These are phyloP conservation scores for Pristionchus pacificus DNA, from an alignment of 1,140 invertebrate genomes.

Conservation along the genomic window DNA sequence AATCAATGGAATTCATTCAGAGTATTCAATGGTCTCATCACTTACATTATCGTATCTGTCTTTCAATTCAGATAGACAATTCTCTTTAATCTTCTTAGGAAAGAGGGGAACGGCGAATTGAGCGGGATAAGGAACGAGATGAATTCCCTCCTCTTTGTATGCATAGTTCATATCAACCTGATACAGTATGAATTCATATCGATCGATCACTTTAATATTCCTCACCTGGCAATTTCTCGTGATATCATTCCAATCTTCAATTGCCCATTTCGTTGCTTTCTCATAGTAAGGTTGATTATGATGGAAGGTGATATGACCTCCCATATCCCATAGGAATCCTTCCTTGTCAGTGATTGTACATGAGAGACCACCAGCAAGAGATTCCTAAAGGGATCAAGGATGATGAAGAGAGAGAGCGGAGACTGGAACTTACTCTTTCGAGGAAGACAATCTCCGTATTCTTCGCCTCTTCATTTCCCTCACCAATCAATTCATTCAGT, in stretches of 20 bases:
- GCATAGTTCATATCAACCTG: conserved; percentile 56
- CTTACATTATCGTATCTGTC: conserved; percentile 53
- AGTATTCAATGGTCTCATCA: not conserved
- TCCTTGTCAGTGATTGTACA: conserved; percentile 52
- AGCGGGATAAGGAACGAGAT: conserved; percentile 55
- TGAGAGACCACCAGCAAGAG: conserved; percentile 50
- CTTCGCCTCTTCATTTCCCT: conserved; percentile 22
- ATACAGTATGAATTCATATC: not conserved
- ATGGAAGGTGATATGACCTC: conserved; percentile 56
- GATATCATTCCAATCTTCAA: conserved; percentile 55
- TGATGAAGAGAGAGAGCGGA: not conserved
- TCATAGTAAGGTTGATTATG: conserved; percentile 57
- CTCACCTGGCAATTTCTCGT: conserved; percentile 51
- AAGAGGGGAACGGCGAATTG: conserved; percentile 57
- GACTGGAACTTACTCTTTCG: conserved; percentile 21
- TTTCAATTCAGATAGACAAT: conserved; percentile 49
- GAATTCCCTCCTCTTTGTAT: conserved; percentile 47
- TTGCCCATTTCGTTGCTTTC: conserved; percentile 56
- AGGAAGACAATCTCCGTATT: conserved; percentile 31
- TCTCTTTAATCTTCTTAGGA: conserved; percentile 51
- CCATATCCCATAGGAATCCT: conserved; percentile 58
- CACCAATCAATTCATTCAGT: conserved; percentile 36
- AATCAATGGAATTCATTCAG: not conserved
- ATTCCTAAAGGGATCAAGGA: conserved; percentile 36
- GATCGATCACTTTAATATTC: not conserved